These are phyloP conservation scores for Zonotrichia leucophrys DNA, from an alignment of 2,113 vertebrate genomes.

Conservation along the genomic window DNA sequence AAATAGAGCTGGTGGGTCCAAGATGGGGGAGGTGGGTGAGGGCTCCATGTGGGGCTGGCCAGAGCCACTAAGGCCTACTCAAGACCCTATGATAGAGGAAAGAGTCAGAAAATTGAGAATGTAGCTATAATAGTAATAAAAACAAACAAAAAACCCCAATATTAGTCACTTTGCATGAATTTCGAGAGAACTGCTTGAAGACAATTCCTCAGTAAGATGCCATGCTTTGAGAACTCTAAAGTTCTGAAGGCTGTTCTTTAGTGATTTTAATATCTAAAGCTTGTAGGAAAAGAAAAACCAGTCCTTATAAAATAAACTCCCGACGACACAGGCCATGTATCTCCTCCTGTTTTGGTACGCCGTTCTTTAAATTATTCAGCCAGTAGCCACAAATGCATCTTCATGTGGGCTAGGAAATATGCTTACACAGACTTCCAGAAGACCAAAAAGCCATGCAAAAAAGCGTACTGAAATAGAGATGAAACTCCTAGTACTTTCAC, in stretches of 20 bases:
- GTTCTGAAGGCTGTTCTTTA: neutral
- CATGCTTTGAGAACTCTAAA: neutral
- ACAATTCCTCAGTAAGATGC: neutral
- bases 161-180: neutral
- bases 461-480: neutral
- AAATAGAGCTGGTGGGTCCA: neutral
- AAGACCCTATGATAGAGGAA: neutral
- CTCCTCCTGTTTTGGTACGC: neutral
- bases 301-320: neutral
- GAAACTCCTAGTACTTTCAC: neutral
- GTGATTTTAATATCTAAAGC: neutral
- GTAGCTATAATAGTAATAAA: neutral
- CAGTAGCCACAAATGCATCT: neutral
- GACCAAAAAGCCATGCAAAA: neutral
- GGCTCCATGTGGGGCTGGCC: neutral
- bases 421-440: neutral
- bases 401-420: neutral
- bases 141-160: accelerated
- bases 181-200: neutral
- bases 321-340: neutral
- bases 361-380: neutral
- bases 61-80: neutral
- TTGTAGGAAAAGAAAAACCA: neutral
- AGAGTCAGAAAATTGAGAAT: neutral
- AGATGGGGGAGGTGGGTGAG: neutral